These are phyloP conservation scores for Papilio demoleus DNA, from an alignment of 2,888 invertebrate genomes.

Conservation along the genomic window DNA sequence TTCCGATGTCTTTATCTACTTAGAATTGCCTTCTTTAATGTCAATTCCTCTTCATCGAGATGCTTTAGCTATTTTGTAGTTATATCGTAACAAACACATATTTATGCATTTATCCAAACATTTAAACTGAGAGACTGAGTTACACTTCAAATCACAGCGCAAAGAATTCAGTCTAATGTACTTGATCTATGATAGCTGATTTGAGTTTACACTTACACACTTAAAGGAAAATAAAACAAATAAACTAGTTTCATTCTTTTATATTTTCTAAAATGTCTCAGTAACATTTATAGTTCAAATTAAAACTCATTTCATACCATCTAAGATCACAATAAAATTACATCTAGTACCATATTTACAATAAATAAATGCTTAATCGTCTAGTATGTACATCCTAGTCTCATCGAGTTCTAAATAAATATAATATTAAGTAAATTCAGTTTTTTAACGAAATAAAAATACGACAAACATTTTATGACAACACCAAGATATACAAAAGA, in stretches of 20 bases:
- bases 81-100: too few relatives aligned
- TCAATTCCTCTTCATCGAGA: too few relatives aligned
- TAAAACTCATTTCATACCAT: conserved; percentile 52
- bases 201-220: not conserved
- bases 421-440: conserved; percentile 44
- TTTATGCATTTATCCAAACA: not conserved
- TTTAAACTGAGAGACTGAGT: not conserved
- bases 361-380: conserved; percentile 64
- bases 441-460: conserved; percentile 2
- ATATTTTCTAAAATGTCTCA: conserved; percentile 69
- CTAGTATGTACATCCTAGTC: conserved; percentile 70
- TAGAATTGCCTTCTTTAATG: too few relatives aligned
- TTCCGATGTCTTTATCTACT: too few relatives aligned
- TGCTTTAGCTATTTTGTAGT: too few relatives aligned
- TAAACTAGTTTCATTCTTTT: conserved; percentile 65
- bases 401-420: conserved; percentile 57
- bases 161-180: not conserved
- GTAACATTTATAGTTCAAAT: conserved; percentile 63
- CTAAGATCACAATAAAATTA: conserved; percentile 76
- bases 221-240: conserved; percentile 6
- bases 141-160: too few relatives aligned
- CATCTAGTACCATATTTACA: conserved; percentile 69
- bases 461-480: conserved; percentile 28
- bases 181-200: not conserved
- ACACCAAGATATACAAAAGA: conserved; percentile 32